phyloP scores from a whole-genome alignment of 2,888 invertebrate genomes.

The Trisateles emortualis region DNA sequence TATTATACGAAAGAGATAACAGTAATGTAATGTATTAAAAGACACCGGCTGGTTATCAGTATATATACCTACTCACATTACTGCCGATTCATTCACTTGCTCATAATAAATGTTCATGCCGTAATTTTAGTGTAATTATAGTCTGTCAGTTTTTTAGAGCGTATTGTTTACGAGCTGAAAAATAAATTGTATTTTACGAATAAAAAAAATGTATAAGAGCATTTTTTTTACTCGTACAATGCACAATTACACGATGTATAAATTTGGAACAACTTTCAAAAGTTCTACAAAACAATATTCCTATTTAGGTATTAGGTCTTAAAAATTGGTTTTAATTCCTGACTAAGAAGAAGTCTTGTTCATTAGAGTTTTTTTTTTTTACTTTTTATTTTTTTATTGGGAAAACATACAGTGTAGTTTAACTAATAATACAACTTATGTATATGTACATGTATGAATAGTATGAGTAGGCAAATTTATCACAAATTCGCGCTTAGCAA shows the following conservation, averaged over 20 bases:
- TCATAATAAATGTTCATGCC: neutral
- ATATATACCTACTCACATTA: neutral
- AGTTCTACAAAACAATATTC: neutral
- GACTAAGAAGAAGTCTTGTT: no score
- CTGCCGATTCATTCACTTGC: neutral
- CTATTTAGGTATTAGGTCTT: neutral
- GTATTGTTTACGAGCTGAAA: conserved; percentile 9
- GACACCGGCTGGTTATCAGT: neutral
- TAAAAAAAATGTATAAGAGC: neutral
- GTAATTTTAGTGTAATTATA: conserved; percentile 11
- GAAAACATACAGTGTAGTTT: no score
- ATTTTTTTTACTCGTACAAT: neutral
- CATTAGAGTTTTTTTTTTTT: no score
- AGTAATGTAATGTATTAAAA: neutral
- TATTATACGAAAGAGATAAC: neutral
- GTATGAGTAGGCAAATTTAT: neutral
- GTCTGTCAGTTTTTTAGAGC: conserved; percentile 13
- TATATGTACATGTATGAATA: neutral
- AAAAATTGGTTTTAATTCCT: no score
- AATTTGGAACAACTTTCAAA: neutral
- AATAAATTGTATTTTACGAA: neutral
- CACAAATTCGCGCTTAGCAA: conserved; percentile 4
- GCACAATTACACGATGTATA: neutral
- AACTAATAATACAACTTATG: no score
- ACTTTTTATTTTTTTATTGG: no score